Base-by-base conservation (phyloP, 1,140 invertebrate genomes). In the Phortica variegata region DNA sequence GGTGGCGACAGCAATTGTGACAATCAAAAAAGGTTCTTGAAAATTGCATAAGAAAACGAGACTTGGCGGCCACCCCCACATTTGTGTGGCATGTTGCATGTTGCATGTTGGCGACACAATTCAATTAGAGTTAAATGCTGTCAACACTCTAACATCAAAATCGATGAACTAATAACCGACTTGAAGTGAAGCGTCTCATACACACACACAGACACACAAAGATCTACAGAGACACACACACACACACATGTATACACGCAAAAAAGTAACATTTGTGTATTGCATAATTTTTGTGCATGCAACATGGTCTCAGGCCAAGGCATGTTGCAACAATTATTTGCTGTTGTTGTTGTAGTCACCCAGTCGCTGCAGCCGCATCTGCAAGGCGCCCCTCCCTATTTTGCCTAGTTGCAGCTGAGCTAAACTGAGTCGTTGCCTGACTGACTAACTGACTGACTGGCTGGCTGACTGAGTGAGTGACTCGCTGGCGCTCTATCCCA, bases 271-370 rank as follows among this genome's bases (percentile, higher is more conserved):
- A n/a, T n/a, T 45, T 59, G 59, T 59, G 54, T 60, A 52, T 69
- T 61, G 60, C 63, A 68, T 65, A 58, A 58, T 61, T 63, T 68
- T 68, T 68, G 69, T 68, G 60, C 63, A 68, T 68, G 63, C 63
- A 68, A 38, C 36, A 38, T 38, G 32, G 32, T 15, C 13, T 15
- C 13, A 34, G n/a, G 13, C 32, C 13, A 15, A 4, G 6, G 32
- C 32, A 13, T 34, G 32, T 34, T 34, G 32, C 32, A 34, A 34
- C 32, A 34, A n/a, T n/a, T n/a, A n/a, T n/a, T n/a, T n/a, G n/a
- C n/a, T n/a, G n/a, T n/a, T n/a, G n/a, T n/a, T n/a, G n/a, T n/a
- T n/a, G n/a, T n/a, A n/a, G n/a, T n/a, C n/a, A n/a, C n/a, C 61
- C 56, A 54, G 39, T 51, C 37, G 55, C 54, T 52, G 33, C 53